Evolutionary conservation across 2,113 vertebrate species (phyloP), one percentile per base, ranked within the genome.

Genomic region (Chaetorhynchus papuensis): DNA sequence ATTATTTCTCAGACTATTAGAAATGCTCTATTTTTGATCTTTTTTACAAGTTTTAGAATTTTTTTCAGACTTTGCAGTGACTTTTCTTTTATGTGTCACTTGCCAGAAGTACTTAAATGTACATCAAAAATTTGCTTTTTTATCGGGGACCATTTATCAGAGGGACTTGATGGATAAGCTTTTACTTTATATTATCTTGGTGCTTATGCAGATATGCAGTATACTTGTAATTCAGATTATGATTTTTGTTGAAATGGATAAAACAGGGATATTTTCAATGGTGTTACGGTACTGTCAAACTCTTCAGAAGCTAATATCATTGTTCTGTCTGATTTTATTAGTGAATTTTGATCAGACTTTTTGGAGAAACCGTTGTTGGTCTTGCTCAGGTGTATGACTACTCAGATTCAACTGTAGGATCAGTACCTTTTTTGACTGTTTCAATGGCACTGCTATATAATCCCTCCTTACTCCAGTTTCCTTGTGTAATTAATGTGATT

Each of bases 131-230:
- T 15, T 57, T 86, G 52, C 57, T 72, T 93, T 89, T 92, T 52
- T 93, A 12, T 64, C 26, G 56, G 94, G 95, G 92, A 93, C 83
- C 92, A 94, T 95, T 97, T 93, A 47, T 69, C 60, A 90, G 87
- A 86, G 52, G 83, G 39, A 87, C 81, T 81, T 66, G 23, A 70
- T 83, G 72, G 63, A 54, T 80, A 66, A 61, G 45, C 37, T 92
- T 96, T 78, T 72, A 71, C 57, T 86, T 89, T 61, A 10, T 85
- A 86, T 69, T 74, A 74, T 70, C 54, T 63, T 71, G 82, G 47
- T 78, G 64, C 71, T 70, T 87, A 56, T 27, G 61, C 45, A 50
- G 28, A 37, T 78, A 70, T 19, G 27, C 66, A 44, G 41, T 66
- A 60, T 64, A 54, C 20, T 74, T 80, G 72, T 89, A 80, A 90